Conservation (phyloP, 2,797 vertebrate genomes). For the Diplodus sargus region DNA sequence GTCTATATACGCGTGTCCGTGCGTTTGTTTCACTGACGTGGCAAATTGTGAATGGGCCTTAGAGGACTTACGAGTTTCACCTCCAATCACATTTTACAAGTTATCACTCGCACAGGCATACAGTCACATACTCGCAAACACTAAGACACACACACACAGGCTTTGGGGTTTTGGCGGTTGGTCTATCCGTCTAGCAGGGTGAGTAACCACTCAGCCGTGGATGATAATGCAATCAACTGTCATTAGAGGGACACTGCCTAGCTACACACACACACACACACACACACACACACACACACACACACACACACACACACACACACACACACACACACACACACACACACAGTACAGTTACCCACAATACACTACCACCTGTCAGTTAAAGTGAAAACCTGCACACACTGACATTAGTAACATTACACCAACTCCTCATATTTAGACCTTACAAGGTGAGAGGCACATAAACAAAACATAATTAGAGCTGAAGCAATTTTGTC, state of each 20-base stretch:
- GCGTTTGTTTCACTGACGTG: slow-evolving; percentile 39
- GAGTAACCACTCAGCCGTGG: slow-evolving; percentile 73
- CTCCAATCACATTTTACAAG: slow-evolving; percentile 72
- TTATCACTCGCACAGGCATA: slow-evolving; percentile 24
- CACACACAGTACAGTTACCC: slow-evolving; percentile 32
- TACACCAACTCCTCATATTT: not conserved
- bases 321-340: slow-evolving; percentile 32
- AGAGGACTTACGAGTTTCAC: slow-evolving; percentile 63
- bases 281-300: slow-evolving; percentile 19
- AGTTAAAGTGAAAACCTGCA: slow-evolving; percentile 47
- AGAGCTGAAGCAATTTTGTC: not conserved
- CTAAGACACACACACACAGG: slow-evolving; percentile 12
- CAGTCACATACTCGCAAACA: slow-evolving; percentile 30
- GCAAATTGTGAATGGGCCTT: slow-evolving; percentile 62
- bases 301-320: slow-evolving; percentile 20
- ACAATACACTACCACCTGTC: slow-evolving; percentile 55
- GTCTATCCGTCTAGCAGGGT: slow-evolving; percentile 70
- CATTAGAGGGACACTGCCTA: slow-evolving; percentile 70
- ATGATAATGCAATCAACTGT: slow-evolving; percentile 80
- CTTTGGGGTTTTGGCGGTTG: slow-evolving; percentile 71
- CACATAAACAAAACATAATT: not conserved
- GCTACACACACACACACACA: slow-evolving; percentile 34
- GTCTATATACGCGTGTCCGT: not conserved
- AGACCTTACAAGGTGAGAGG: not conserved
- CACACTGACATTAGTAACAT: not conserved